Evolutionary conservation across 2,797 vertebrate genomes (phyloP).

Genomic region (Xerus rutilus): DNA sequence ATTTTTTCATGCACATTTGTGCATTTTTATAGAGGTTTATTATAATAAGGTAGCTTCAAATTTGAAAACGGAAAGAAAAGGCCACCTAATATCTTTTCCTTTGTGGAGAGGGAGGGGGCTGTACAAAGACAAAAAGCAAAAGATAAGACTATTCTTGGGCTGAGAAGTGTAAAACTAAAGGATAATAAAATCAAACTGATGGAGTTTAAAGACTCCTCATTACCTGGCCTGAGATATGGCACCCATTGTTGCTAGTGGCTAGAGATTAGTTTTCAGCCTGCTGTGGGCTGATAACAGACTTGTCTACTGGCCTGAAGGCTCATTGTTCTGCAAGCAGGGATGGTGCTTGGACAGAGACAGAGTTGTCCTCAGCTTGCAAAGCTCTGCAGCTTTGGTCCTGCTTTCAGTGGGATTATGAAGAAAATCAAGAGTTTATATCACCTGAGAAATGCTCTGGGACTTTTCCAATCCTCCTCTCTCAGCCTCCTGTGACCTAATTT

Average conservation of each 20-base stretch:
- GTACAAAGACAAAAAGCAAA: conserved; percentile 67
- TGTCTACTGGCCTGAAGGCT: conserved; percentile 59
- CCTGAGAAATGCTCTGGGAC: conserved; percentile 46
- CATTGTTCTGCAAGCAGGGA: conserved; percentile 72
- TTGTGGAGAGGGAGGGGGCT: conserved; percentile 8
- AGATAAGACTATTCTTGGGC: conserved; percentile 80
- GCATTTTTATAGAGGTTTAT: conserved; percentile 60
- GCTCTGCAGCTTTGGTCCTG: conserved; percentile 7
- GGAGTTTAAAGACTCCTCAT: conserved; percentile 81
- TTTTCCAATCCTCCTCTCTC: conserved; percentile 1
- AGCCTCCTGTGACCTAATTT: conserved; percentile 69
- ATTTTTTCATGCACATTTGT: neutral
- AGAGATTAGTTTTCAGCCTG: conserved; percentile 83
- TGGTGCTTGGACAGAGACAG: neutral
- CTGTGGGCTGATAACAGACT: conserved; percentile 82
- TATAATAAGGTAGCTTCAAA: conserved; percentile 62
- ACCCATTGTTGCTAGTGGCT: conserved; percentile 70
- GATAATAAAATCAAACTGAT: conserved; percentile 78
- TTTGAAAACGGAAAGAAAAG: conserved; percentile 65
- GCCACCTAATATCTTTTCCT: conserved; percentile 74
- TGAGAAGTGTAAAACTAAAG: conserved; percentile 82
- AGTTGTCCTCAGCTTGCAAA: neutral
- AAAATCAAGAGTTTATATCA: conserved; percentile 55
- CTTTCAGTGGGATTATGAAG: conserved; percentile 41
- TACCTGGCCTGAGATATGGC: conserved; percentile 79